phyloP scores from a whole-genome alignment of 2,888 invertebrate species.

The Thalpophila matura region DNA sequence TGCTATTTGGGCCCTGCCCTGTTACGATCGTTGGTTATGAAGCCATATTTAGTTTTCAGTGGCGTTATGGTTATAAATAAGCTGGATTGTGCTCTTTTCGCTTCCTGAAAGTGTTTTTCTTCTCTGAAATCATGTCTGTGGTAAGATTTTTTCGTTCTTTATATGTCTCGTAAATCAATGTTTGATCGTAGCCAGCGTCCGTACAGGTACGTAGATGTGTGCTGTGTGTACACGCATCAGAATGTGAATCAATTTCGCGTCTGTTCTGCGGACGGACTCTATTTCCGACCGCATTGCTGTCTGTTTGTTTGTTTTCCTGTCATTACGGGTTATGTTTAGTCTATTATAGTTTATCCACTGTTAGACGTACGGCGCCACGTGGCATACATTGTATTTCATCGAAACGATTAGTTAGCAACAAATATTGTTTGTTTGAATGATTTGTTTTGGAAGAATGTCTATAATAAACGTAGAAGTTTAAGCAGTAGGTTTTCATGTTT shows the following conservation, averaged over 20 bases:
- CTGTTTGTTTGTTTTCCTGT: constrained; percentile 40
- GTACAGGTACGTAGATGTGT: constrained; percentile 3
- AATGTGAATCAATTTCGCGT: constrained; percentile 11
- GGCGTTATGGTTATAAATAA: neutral
- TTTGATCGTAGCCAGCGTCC: constrained; percentile 14
- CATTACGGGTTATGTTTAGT: constrained; percentile 22
- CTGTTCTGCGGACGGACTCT: constrained; percentile 34
- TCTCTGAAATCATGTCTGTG: constrained; percentile 27
- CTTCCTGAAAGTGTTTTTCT: constrained; percentile 22
- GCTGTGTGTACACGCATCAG: neutral
- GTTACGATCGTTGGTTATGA: constrained; percentile 3
- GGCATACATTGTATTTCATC: constrained; percentile 17
- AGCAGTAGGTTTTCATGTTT: constrained; percentile 5
- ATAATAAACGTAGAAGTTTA: constrained; percentile 21
- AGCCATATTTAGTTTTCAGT: constrained; percentile 29
- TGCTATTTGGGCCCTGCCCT: constrained; percentile 45
- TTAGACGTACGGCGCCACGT: constrained; percentile 1
- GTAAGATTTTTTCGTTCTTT: constrained; percentile 22
- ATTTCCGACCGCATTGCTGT: constrained; percentile 27
- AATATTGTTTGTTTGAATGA: constrained; percentile 13
- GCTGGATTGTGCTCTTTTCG: neutral
- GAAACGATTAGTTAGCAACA: constrained; percentile 38
- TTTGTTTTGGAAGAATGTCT: constrained; percentile 13
- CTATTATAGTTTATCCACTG: too few species aligned
- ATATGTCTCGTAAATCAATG: constrained; percentile 9